These are phyloP conservation scores for Crocuta crocuta DNA, from an alignment of 2,113 vertebrate species.

Conservation along the genomic window DNA sequence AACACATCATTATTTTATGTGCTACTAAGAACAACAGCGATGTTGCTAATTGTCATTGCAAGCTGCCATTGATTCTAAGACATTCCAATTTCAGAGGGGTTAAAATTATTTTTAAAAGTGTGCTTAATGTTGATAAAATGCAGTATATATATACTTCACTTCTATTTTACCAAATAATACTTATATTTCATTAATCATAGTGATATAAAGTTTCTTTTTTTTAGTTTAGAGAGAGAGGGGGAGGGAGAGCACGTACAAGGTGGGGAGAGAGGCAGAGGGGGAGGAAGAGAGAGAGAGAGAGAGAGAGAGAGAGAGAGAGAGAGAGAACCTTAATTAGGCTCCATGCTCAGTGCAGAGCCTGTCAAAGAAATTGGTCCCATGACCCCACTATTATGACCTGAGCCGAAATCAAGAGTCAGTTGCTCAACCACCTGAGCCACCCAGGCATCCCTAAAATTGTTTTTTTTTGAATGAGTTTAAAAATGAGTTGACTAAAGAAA, in stretches of 20 bases:
- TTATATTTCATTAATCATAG: neutral
- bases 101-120: conserved; percentile 39
- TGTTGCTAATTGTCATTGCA: neutral
- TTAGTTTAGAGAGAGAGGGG: too few species aligned
- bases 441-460: neutral
- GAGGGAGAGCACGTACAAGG: too few species aligned
- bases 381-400: too few species aligned
- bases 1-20: neutral
- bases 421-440: too few species aligned
- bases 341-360: too few species aligned
- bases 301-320: too few species aligned
- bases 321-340: too few species aligned
- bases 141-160: neutral
- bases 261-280: too few species aligned
- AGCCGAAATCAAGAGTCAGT: too few species aligned
- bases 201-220: neutral
- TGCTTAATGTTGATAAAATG: neutral
- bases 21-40: neutral
- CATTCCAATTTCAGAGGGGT: neutral
- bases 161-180: neutral
- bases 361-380: too few species aligned
- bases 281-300: too few species aligned
- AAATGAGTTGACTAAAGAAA: conserved; percentile 16
- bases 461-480: neutral
- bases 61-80: neutral